phyloP scores from a whole-genome alignment of 2,797 vertebrate genomes.

The Sardinella longiceps region DNA sequence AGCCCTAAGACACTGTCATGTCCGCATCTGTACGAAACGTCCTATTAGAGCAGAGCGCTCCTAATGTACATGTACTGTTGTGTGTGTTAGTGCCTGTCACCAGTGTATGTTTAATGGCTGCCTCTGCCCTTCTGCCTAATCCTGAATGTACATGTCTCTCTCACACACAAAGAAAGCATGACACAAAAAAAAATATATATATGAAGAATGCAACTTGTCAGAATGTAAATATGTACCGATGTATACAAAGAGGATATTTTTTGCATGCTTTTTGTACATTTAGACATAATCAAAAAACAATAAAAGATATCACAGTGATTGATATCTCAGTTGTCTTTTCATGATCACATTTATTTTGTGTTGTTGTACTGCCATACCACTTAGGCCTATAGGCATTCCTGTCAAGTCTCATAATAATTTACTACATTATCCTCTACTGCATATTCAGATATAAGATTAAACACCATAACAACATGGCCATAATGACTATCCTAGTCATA shows the following conservation, averaged over 20 bases:
- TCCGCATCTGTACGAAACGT: background rate
- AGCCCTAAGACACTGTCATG: background rate
- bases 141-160: constrained; percentile 64
- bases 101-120: constrained; percentile 54
- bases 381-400: background rate
- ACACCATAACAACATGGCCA: background rate
- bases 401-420: background rate
- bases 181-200: constrained; percentile 54
- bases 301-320: constrained; percentile 62
- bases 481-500: background rate
- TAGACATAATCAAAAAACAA: constrained; percentile 74
- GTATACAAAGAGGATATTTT: constrained; percentile 88
- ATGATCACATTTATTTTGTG: background rate
- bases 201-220: constrained; percentile 67
- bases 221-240: constrained; percentile 90
- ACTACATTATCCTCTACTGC: background rate
- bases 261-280: constrained; percentile 91
- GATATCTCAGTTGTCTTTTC: background rate
- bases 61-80: too few relatives aligned
- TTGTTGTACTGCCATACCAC: background rate
- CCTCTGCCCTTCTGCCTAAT: constrained; percentile 58
- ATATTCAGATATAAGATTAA: background rate
- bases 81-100: constrained; percentile 56
- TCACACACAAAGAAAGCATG: constrained; percentile 67
- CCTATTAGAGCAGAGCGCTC: background rate